phyloP scores from a whole-genome alignment of 92 coral and sea anemone species.

The Umimayanthus kanabou region DNA sequence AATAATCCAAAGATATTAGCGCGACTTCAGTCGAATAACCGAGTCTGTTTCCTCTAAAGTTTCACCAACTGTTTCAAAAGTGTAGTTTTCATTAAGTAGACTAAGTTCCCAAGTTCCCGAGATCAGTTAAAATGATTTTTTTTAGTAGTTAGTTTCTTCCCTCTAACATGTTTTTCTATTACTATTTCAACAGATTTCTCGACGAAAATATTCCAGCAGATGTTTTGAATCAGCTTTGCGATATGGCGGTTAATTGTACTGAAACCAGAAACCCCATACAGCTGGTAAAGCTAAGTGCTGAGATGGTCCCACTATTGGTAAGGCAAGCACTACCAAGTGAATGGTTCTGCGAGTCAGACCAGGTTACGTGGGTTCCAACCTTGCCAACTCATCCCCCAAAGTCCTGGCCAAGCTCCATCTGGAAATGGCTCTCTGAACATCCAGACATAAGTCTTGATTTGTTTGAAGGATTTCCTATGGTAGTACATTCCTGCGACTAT shows the following conservation, averaged over 20 bases:
- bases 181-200: constrained; percentile 51
- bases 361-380: constrained; percentile 61
- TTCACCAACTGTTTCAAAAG: no score
- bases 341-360: constrained; percentile 39
- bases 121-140: neutral
- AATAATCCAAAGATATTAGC: no score
- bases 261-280: constrained; percentile 45
- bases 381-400: constrained; percentile 65
- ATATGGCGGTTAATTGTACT: constrained; percentile 32
- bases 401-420: constrained; percentile 58
- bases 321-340: constrained; percentile 54
- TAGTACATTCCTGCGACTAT: constrained; percentile 45
- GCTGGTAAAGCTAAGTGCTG: constrained; percentile 59
- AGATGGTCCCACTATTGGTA: constrained; percentile 47
- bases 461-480: constrained; percentile 67
- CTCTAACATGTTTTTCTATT: neutral
- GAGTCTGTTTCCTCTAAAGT: no score
- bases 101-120: neutral
- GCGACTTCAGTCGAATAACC: no score
- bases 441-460: constrained; percentile 49
- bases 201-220: constrained; percentile 32
- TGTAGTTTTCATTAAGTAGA: no score
- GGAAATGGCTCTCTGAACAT: constrained; percentile 68
- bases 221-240: constrained; percentile 44
- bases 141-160: neutral